Percentiles rank a stretch among this genome's conserved stretches.
Conservation (phyloP, 1,140 invertebrate genomes). For the Proales similis region DNA sequence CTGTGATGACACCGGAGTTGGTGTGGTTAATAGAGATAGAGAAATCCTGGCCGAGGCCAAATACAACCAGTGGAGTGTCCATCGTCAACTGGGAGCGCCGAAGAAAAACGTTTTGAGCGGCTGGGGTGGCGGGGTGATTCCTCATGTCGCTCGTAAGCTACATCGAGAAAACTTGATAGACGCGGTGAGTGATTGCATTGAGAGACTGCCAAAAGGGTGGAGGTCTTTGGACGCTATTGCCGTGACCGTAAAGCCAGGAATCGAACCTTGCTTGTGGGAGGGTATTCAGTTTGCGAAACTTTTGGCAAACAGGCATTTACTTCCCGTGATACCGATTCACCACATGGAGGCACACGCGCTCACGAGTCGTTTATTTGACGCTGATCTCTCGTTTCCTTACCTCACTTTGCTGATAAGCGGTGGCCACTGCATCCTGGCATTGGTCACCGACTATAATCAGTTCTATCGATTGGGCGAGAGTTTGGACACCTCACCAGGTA, state of each 20-base stretch:
- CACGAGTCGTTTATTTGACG: conserved; percentile 37
- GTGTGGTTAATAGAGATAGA: conserved; percentile 67
- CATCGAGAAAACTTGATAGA: conserved; percentile 70
- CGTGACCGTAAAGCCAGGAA: conserved; percentile 76
- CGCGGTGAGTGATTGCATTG: conserved; percentile 59
- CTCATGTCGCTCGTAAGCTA: conserved; percentile 69
- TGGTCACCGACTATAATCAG: conserved; percentile 67
- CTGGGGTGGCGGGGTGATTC: conserved; percentile 83
- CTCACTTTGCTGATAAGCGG: conserved; percentile 74
- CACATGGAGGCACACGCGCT: conserved; percentile 96
- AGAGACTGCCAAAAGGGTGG: conserved; percentile 22
- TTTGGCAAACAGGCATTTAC: conserved; percentile 59
- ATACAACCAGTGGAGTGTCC: conserved; percentile 45
- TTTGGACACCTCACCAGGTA: conserved; percentile 79
- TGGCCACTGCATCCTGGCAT: conserved; percentile 75
- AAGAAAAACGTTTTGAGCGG: conserved; percentile 43
- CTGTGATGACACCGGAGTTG: conserved; percentile 91
- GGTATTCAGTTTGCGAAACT: conserved; percentile 76
- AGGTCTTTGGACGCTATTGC: conserved; percentile 68
- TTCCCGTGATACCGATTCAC: conserved; percentile 81
- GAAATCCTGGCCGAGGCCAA: conserved; percentile 68
- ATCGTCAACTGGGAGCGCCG: conserved; percentile 43
- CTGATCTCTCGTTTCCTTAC: conserved; percentile 75
- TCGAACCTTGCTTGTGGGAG: conserved; percentile 68
- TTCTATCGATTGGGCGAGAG: conserved; percentile 71